These are phyloP conservation scores for Dorcus hopei DNA, from an alignment of 2,888 invertebrate species.

Conservation along the genomic window DNA sequence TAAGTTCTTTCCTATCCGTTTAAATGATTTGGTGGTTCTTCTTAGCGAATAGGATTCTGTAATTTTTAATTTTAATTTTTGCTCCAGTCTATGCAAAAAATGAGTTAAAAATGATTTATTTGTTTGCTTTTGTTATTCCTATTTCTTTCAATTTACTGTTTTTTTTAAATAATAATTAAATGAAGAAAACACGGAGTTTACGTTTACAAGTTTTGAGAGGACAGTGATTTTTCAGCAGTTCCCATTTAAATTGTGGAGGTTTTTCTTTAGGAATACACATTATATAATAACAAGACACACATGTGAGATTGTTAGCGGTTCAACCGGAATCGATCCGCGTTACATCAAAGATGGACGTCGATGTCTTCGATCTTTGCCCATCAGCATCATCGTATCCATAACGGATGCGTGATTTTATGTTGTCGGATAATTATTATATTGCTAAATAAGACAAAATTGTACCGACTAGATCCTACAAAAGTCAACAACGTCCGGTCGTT, in stretches of 20 bases:
- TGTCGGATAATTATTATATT: constrained; percentile 18
- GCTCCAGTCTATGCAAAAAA: too few relatives aligned
- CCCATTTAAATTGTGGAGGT: not conserved
- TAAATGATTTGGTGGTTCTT: too few relatives aligned
- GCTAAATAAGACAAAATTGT: constrained; percentile 31
- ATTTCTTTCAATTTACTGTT: too few relatives aligned
- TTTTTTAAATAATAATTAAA: too few relatives aligned
- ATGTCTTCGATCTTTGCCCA: constrained; percentile 8
- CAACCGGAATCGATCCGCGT: not conserved
- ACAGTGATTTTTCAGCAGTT: not conserved
- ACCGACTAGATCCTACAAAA: constrained; percentile 20
- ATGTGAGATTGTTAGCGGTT: constrained; percentile 37
- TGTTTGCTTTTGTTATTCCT: too few relatives aligned
- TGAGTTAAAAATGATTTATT: too few relatives aligned
- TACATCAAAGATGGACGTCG: constrained; percentile 31
- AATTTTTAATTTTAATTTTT: too few relatives aligned
- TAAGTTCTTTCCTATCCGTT: too few relatives aligned
- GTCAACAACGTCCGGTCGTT: constrained; percentile 17
- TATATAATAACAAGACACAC: constrained; percentile 37
- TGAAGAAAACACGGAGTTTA: too few relatives aligned
- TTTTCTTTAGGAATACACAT: not conserved
- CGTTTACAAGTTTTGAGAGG: too few relatives aligned
- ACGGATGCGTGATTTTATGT: not conserved
- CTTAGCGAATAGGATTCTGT: too few relatives aligned
- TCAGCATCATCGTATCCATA: too few relatives aligned